phyloP scores from a whole-genome alignment of 2,113 vertebrate genomes.

The Silurus meridionalis region DNA sequence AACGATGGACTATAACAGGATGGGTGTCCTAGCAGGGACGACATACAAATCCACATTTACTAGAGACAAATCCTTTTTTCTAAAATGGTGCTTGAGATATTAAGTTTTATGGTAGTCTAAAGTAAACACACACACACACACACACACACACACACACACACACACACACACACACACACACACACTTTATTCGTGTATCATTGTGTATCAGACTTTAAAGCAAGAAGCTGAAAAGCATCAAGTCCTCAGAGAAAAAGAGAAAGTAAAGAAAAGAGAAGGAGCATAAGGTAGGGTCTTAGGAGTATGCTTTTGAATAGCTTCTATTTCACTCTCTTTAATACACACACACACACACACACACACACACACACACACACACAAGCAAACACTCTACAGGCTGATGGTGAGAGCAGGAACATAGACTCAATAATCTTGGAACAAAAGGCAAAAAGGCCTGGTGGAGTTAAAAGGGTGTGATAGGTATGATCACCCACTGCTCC shows the following conservation, averaged over 20 bases:
- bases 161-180: not conserved
- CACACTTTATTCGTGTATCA: not conserved
- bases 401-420: slow-evolving; percentile 80
- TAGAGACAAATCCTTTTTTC: not conserved
- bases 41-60: not conserved
- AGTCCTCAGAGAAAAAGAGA: slow-evolving; percentile 9
- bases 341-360: not conserved
- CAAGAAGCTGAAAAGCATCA: slow-evolving; percentile 35
- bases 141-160: not conserved
- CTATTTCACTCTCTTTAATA: not conserved
- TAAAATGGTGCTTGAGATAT: too few species aligned
- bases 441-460: slow-evolving; percentile 92
- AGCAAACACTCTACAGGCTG: slow-evolving; percentile 15
- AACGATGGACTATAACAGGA: not conserved
- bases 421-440: slow-evolving; percentile 96
- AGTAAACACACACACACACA: not conserved
- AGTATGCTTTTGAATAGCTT: slow-evolving; percentile 27
- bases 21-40: not conserved
- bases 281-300: slow-evolving; percentile 29
- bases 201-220: not conserved
- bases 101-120: not conserved
- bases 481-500: slow-evolving; percentile 36
- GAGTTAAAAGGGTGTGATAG: slow-evolving; percentile 44
- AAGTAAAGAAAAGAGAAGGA: slow-evolving; percentile 15
- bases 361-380: slow-evolving; percentile 27